Percentiles rank a stretch among this genome's conserved stretches.
These are phyloP conservation scores for Nannobrachium achirus DNA, from an alignment of 2,113 vertebrate genomes.

Conservation along the genomic window DNA sequence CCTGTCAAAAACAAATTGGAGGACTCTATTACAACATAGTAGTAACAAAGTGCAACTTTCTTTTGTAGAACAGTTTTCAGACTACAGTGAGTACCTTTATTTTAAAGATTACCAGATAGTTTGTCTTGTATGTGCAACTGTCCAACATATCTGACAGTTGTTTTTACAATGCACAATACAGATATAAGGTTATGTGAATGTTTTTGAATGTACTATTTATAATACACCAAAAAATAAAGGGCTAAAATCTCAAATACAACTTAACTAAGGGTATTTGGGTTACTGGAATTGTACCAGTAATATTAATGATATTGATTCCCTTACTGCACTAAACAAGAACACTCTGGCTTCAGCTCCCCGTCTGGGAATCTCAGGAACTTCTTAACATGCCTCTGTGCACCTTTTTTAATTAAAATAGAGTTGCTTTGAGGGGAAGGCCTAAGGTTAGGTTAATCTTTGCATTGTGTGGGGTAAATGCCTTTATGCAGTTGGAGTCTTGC, in stretches of 20 bases:
- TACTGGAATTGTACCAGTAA: slow-evolving; percentile 58
- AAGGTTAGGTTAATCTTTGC: slow-evolving; percentile 66
- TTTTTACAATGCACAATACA: background rate
- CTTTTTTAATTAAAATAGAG: slow-evolving; percentile 69
- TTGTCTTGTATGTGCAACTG: background rate
- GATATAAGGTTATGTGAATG: background rate
- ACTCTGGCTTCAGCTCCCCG: slow-evolving; percentile 52
- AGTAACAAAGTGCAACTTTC: background rate
- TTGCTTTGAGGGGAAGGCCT: slow-evolving; percentile 39
- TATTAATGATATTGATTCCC: slow-evolving; percentile 61
- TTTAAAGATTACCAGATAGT: background rate
- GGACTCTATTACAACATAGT: slow-evolving; percentile 3
- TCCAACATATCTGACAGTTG: background rate
- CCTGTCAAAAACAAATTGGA: background rate
- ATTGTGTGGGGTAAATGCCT: slow-evolving; percentile 57
- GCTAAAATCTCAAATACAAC: slow-evolving; percentile 6
- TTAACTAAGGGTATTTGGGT: slow-evolving; percentile 50
- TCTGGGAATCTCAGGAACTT: slow-evolving; percentile 54
- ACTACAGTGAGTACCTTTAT: background rate
- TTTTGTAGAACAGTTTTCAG: background rate
- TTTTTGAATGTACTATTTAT: background rate
- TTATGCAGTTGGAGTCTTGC: slow-evolving; percentile 61
- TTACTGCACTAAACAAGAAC: slow-evolving; percentile 46
- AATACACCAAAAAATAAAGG: background rate
- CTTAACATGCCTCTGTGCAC: slow-evolving; percentile 60